Base-by-base conservation (phyloP, 2,888 invertebrate species). In the Scaeva pyrastri region DNA sequence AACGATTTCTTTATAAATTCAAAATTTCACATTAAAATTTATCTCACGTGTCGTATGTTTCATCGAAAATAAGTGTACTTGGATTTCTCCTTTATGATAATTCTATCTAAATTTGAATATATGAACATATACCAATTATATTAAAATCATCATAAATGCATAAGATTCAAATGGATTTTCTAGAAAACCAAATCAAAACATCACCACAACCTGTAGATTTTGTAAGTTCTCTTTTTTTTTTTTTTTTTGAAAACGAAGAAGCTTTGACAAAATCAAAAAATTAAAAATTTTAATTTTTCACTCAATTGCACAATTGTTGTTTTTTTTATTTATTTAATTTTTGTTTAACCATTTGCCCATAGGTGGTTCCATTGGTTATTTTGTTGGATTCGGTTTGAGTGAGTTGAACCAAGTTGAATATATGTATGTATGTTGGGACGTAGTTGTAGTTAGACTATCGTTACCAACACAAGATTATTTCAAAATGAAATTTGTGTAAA, bases 401-500 rank as follows among this genome's bases (percentile, higher is more conserved):
- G 11, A 10, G 45, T 41, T 43, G 23, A 5, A 16, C n/a, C 2
- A 31, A 36, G 41, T 21, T 39, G 39, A 58, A 3, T 39, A 19
- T 12, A 16, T 21, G 26, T 19, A 19, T 10, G 5, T n/a, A 43
- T n/a, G 14, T 50, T 14, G 14, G 12, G 19, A 31, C 2, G 12
- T 21, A 45, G 6, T 3, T 16, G 1, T 50, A 48, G 2, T 5
- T 50, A 41, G 6, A 14, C 5, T 60, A 50, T 68, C 19, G 68
- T 70, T 77, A 50, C 41, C 50, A 70, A 77, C 70, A 60, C 70
- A 60, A 50, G 23, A 41, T 60, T 50, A 64, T 78, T 78, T 62
- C 71, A 55, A 78, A 71, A 71, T 21, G 11, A 77, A 77, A 68
- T 70, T 70, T 60, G 50, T 50, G 39, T 56, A 50, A 36, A 68